Evolutionary conservation across 1,140 invertebrate genomes (phyloP), one percentile per base, ranked within the genome.

Genomic region (Acromyrmex echinatior): DNA sequence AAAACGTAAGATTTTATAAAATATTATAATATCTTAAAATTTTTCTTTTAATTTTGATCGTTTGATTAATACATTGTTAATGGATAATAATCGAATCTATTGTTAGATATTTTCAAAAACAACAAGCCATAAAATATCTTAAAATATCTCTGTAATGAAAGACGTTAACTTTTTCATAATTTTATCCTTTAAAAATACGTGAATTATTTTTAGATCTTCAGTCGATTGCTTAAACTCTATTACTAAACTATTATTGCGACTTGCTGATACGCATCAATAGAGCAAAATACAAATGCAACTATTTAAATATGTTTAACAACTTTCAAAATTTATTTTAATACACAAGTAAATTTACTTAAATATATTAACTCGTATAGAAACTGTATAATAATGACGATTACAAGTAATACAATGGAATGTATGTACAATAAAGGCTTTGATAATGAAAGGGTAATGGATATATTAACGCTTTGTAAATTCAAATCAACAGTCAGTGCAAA

Each of bases 1-100:
- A 25, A 49, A 31, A 49, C 62, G 6, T 60, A 82, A 74, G 80
- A 49, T 80, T 82, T 70, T 56, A 70, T 35, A 39, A 68, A 56
- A 25, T 14, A 66, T 80, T 66, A n/a, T n/a, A n/a, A n/a, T n/a
- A 25, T 60, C 1, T 4, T 4, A 3, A 68, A 80, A 31, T 21
- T 0, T 51, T 58, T 39, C 0, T 3, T 5, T 56, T 56, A 7
- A 45, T 71, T 81, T 21, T 51, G 12, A n/a, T 49, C 12, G 2
- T 45, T 45, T 63, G 2, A 78, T 76, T 25, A 60, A 62, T 39
- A 21, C 35, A 25, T 45, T 60, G 3, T 12, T 60, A 35, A 3
- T 10, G 18, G 7, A 39, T 39, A 56, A 53, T 74, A 28, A 49
- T 51, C 28, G 14, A 71, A 16, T 25, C 39, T 16, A 28, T 1